Conservation (phyloP, 30 jellyfish, hydroid and myxozoan genomes). For the Clytia hemisphaerica region DNA sequence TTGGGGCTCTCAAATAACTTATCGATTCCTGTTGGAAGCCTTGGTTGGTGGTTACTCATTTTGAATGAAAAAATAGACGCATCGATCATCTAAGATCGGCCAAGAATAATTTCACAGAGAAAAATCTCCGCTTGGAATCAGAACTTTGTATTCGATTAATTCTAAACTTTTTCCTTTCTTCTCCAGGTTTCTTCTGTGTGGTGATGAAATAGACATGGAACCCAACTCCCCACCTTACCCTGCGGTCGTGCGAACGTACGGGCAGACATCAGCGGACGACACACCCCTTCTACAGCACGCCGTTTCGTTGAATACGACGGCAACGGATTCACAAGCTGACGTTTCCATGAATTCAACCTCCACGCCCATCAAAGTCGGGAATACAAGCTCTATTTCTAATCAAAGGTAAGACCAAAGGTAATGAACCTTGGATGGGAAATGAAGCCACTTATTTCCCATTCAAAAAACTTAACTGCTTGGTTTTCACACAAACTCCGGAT, state of each 20-base stretch:
- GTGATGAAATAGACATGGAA: conserved; percentile 37
- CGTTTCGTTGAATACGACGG: too few relatives aligned
- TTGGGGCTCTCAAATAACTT: too few relatives aligned
- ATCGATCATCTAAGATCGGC: background rate
- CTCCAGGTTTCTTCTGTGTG: conserved; percentile 66
- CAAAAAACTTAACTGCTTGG: too few relatives aligned
- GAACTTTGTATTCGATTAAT: background rate
- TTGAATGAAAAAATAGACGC: too few relatives aligned
- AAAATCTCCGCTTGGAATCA: background rate
- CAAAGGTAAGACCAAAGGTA: too few relatives aligned
- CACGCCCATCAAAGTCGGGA: conserved; percentile 91
- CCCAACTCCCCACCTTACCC: background rate
- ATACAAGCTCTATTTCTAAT: too few relatives aligned
- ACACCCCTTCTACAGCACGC: too few relatives aligned
- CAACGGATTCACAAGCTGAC: conserved; percentile 34
- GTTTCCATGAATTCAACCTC: conserved; percentile 74
- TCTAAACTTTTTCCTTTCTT: background rate
- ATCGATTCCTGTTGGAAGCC: too few relatives aligned
- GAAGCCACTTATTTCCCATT: too few relatives aligned
- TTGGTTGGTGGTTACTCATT: too few relatives aligned
- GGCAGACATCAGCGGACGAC: conserved; percentile 12
- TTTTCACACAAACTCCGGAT: too few relatives aligned
- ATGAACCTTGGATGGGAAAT: too few relatives aligned
- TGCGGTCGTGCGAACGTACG: conserved; percentile 27
- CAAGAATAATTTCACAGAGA: background rate